Conservation (phyloP, 2,113 vertebrate genomes). For the Oxyura jamaicensis region DNA sequence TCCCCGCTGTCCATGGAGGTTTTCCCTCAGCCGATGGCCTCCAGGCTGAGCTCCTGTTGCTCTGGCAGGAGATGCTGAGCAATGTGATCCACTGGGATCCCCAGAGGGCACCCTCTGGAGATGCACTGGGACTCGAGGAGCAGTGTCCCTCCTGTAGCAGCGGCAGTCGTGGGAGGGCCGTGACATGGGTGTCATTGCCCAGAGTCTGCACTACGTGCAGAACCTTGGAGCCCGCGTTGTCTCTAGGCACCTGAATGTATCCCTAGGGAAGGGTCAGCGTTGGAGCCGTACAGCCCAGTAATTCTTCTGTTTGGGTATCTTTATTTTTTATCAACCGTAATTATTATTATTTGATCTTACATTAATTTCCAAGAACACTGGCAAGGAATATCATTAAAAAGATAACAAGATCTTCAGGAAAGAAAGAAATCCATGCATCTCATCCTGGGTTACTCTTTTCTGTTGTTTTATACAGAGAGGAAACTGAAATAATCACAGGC, state of each 20-base stretch:
- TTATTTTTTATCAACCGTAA: not conserved
- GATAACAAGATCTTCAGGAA: not conserved
- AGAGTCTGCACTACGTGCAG: not conserved
- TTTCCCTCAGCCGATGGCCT: not conserved
- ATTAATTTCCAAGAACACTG: not conserved
- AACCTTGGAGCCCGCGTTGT: not conserved
- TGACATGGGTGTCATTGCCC: not conserved
- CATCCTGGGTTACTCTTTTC: not conserved
- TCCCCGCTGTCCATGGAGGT: not conserved
- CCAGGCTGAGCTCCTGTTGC: not conserved
- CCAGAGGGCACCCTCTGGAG: not conserved
- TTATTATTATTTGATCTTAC: not conserved
- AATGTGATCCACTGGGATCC: not conserved
- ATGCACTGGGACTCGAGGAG: not conserved
- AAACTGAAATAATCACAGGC: not conserved
- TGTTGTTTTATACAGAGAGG: not conserved
- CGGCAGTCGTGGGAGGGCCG: not conserved
- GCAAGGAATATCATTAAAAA: not conserved
- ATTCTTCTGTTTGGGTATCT: not conserved
- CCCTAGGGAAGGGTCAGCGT: not conserved
- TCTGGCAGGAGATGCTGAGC: not conserved
- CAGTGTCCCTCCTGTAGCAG: not conserved
- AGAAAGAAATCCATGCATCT: not conserved
- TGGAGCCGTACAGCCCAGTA: not conserved
- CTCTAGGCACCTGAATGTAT: not conserved